Percentiles rank a stretch among this genome's conserved stretches.
Evolutionary conservation across 1,140 invertebrate species (phyloP).

Genomic region (Megathymus violae): DNA sequence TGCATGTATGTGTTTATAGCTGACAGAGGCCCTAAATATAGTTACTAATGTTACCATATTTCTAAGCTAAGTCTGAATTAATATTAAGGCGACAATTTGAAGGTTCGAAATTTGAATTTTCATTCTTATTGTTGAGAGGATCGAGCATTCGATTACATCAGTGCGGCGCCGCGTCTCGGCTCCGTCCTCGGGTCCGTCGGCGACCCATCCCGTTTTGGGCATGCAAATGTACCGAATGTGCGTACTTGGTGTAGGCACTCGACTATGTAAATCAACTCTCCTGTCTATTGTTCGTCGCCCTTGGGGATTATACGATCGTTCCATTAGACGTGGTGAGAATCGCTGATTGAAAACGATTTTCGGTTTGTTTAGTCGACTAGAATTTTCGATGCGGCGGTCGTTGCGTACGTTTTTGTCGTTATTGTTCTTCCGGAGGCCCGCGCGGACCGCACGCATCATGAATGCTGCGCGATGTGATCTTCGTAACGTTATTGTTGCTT

Average conservation of each 20-base stretch:
- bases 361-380: constrained; percentile 51
- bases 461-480: constrained; percentile 14
- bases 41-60: constrained; percentile 40
- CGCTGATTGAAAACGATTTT: constrained; percentile 64
- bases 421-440: constrained; percentile 39
- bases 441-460: constrained; percentile 3
- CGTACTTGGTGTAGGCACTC: constrained; percentile 51
- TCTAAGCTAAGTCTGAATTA: constrained; percentile 53
- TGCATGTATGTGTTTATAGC: constrained; percentile 60
- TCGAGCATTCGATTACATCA: constrained; percentile 66
- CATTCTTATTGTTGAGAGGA: constrained; percentile 63
- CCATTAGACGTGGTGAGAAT: constrained; percentile 63
- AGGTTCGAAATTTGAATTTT: constrained; percentile 62
- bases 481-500: constrained; percentile 7
- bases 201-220: constrained; percentile 56
- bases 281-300: constrained; percentile 74
- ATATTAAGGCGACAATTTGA: constrained; percentile 55
- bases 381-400: constrained; percentile 46
- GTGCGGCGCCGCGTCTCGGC: constrained; percentile 46
- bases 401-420: constrained; percentile 34
- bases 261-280: constrained; percentile 73
- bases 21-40: neutral
- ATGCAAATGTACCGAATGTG: constrained; percentile 76
- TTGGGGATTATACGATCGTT: constrained; percentile 67
- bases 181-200: constrained; percentile 44